Evolutionary conservation across 2,888 invertebrate species (phyloP), one percentile per base, ranked within the genome.

Genomic region (Acrocera orbiculus): DNA sequence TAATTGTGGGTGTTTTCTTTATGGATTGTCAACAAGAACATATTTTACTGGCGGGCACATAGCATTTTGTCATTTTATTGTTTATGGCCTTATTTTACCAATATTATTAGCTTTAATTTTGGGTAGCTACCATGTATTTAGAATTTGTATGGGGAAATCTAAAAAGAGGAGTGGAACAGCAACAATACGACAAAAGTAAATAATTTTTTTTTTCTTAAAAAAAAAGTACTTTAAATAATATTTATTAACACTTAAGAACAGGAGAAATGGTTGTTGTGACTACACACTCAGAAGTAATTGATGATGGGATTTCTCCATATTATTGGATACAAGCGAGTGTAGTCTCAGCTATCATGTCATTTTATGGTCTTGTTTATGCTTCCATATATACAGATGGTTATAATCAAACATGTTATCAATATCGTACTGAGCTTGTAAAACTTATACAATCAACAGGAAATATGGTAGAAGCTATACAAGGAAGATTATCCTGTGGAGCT

Each of bases 371-470:
- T 4, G 63, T 73, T 1, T 75, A 80, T 52, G 75, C 79, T 9
- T 61, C 73, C 2, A 67, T 81, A 13, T 66, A 73, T 33, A 71
- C 78, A 1, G 74, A 76, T 50, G 85, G 85, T 0, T 81, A 73
- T 47, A 63, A 71, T 34, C 69, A 66, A 41, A 79, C 80, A n/a
- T 85, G 85, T 51, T 71, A 69, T 5, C 73, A 81, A 46, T 83
- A 81, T 47, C 65, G 76, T 36, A 69, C 69, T 44, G 67, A 70
- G 36, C 54, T 82, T 41, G 69, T 77, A 24, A 68, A 69, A 52
- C 65, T 56, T 39, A 52, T 58, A 13, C 54, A 56, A 38, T 60
- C 59, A 2, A 49, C 53, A 17, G 61, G 61, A 17, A 53, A 57
- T 38, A 55, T 58, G 35, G 59, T 61, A 5, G 54, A 53, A 2